A percentile compares a stretch with the other conserved stretches of the same genome.
These are phyloP conservation scores for Anguilla rostrata DNA, from an alignment of 2,113 vertebrate genomes.

Conservation along the genomic window DNA sequence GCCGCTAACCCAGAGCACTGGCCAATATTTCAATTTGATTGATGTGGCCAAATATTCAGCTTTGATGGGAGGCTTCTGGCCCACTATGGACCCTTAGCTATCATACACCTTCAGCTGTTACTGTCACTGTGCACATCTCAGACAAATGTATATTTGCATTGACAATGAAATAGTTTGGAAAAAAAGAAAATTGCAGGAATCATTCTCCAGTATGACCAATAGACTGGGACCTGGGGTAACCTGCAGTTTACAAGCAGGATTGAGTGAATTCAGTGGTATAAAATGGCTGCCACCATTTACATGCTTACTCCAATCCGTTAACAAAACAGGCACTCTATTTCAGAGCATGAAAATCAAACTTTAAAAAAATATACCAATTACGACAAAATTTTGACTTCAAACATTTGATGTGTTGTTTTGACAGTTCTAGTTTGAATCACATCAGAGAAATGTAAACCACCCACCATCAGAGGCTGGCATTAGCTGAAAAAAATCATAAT, in stretches of 20 bases:
- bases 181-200: not conserved
- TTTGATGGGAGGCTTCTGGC: not conserved
- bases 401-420: not conserved
- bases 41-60: not conserved
- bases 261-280: not conserved
- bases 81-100: not conserved
- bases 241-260: not conserved
- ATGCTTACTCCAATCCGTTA: not conserved
- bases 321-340: not conserved
- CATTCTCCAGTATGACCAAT: not conserved
- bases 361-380: no score
- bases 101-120: not conserved
- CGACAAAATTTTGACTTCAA: no score
- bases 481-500: not conserved
- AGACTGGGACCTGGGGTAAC: not conserved
- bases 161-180: not conserved
- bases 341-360: not conserved
- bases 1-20: not conserved
- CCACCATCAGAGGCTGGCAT: not conserved
- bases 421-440: conserved; percentile 2
- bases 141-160: not conserved
- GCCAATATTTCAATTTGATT: not conserved
- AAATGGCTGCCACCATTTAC: not conserved
- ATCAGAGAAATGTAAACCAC: conserved; percentile 6
- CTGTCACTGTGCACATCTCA: not conserved